Base-by-base conservation (phyloP, 2,888 invertebrate genomes). In the Limnephilus auricula region DNA sequence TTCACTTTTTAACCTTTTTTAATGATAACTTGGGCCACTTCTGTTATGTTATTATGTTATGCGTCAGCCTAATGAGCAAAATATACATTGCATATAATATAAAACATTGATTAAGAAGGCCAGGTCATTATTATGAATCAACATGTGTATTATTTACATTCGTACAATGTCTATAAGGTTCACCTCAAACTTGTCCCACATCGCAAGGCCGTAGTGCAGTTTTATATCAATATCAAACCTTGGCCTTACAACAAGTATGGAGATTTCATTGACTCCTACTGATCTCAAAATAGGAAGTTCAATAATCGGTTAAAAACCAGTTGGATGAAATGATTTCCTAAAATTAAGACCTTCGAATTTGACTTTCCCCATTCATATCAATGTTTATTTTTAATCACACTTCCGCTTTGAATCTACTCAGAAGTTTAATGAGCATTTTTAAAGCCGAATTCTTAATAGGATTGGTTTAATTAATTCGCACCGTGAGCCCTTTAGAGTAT, bases 111-210 rank as follows among this genome's bases (percentile, higher is more conserved):
- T 25, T 9, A 65, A 25, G 65, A 65, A 65, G 65, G 65, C n/a
- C 25, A 65, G 9, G 9, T 25, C n/a, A n/a, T 65, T n/a, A 65
- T 65, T 25, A 65, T 65, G 25, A 65, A 65, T 65, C 65, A 65
- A 65, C 65, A n/a, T 65, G 65, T 65, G 25, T 65, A 65, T n/a
- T 65, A 65, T 65, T 65, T 25, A 65, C 25, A 25, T 65, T 25
- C 5, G 5, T 65, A 25, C n/a, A 65, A 65, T 65, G 25, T 65
- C 25, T 9, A 65, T 65, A 65, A 65, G 65, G 65, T 65, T 65
- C 25, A n/a, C 83, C 37, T 83, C 32, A 83, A 83, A 32, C 83
- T 83, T 83, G 83, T 83, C 83, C 83, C 37, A 83, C 34, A 80
- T 83, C 37, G 37, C 37, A 34, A 32, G 32, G 37, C 37, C 25